Evolutionary conservation across 2,113 vertebrate species (phyloP), one percentile per base, ranked within the genome.

Genomic region (Pseudorhombus dupliciocellatus): DNA sequence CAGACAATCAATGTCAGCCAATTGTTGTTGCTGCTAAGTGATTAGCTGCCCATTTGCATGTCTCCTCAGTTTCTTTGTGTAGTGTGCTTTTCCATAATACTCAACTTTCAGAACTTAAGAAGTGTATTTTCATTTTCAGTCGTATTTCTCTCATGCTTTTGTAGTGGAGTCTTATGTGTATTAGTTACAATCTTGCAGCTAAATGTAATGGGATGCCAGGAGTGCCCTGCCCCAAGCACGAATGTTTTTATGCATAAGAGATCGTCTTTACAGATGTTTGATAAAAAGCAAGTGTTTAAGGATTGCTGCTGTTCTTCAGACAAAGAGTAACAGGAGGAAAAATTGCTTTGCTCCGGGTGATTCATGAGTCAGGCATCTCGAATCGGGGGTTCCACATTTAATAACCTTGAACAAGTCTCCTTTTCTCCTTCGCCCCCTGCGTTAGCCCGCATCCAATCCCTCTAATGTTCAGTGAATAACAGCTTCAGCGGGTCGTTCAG

Each of bases 1-100:
- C 77, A 79, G n/a, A n/a, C 80, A 91, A 91, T 90, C 87, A 90
- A 89, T 91, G 85, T 73, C 37, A 42, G 42, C 57, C 84, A 87
- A 90, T 91, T 85, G 88, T 87, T 83, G 73, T 74, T 71, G 69
- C 75, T 73, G 72, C 74, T 83, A 81, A 81, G 70, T 86, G 83
- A 89, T 87, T 86, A 80, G 81, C 79, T 86, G 59, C 11, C 11
- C 72, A 84, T 89, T 66, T 77, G 55, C 26, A 50, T 68, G 70
- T 42, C 42, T 50, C 70, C 66, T 66, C 50, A 68, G 22, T 85
- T 83, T 86, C 31, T 85, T 81, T 84, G 58, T 79, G 61, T 15
- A 46, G 66, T 66, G 55, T 66, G 48, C 69, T 75, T 63, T 26
- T 66, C 73, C 77, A 75, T 64, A 65, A 65, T 73, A 64, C 73